A percentile compares a stretch with the other conserved stretches of the same genome.
Conservation (phyloP, 1,140 invertebrate genomes). For the Papilio xuthus region DNA sequence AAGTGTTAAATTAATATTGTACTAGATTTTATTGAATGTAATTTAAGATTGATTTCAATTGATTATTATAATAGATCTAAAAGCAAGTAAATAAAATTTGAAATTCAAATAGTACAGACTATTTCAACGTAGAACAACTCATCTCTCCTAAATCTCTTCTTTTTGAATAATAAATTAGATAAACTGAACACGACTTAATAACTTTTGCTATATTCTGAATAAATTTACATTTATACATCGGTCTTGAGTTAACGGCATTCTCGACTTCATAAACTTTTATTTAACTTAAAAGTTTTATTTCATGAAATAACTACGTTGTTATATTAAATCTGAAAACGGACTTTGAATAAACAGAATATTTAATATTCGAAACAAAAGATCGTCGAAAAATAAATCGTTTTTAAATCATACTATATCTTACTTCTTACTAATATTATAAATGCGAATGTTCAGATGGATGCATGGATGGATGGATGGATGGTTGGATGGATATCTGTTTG, state of each 20-base stretch:
- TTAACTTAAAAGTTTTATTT: constrained; percentile 17
- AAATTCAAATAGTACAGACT: neutral
- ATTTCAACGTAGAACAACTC: neutral
- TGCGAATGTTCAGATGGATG: no score
- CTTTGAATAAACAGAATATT: neutral
- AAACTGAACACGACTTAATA: neutral
- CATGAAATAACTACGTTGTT: neutral
- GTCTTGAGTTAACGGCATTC: neutral
- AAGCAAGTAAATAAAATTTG: neutral
- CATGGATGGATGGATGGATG: no score
- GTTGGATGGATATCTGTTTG: no score
- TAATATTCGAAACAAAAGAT: neutral
- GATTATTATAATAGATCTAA: constrained; percentile 1
- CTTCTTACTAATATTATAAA: no score
- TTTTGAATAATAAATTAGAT: constrained; percentile 18
- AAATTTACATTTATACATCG: constrained; percentile 15
- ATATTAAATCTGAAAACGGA: neutral
- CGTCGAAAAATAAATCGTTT: no score
- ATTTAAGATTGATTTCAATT: no score
- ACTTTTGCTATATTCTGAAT: constrained; percentile 12
- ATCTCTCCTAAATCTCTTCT: neutral
- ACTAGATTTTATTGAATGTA: no score
- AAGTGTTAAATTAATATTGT: no score
- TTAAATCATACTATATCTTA: no score
- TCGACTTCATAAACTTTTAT: constrained; percentile 2